Evolutionary conservation across 2,888 invertebrate genomes (phyloP), one percentile per base, ranked within the genome.

Genomic region (Gymnosoma rotundatum): DNA sequence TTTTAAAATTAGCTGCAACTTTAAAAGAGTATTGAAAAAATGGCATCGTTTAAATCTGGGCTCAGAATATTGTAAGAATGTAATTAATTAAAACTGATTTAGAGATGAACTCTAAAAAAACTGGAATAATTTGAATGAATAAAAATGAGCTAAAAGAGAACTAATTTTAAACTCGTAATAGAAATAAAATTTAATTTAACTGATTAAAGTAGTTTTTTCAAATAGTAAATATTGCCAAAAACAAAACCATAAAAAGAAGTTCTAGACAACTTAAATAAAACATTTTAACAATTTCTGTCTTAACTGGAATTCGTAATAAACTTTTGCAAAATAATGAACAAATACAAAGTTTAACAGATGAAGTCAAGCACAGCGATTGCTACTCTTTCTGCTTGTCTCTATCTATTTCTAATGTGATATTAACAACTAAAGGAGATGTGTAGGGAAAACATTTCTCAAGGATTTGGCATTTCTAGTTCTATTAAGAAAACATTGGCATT

Each of bases 291-390:
- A 20, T 64, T 72, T 66, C 52, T 66, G 38, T 72, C 45, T 42
- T 21, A 38, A 56, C 36, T n/a, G 20, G 9, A 80, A 45, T 16
- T 67, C 10, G 21, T 52, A 58, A 20, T 52, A 32, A 75, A 73
- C 25, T 61, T 75, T 45, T 58, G 61, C 38, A 52, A 56, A 76
- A 78, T 63, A 60, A 42, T 60, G 60, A 32, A 42, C 50, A 67
- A 20, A 42, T 9, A 14, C 72, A 75, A 56, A 67, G 54, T 72
- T 76, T 50, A 16, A 58, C 60, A 76, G 32, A 76, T 50, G 72
- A 50, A 74, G 21, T 73, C 69, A 58, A 78, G 83, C 69, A 64
- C 56, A 69, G 56, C 63, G 36, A 42, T 67, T 76, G 75, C 25
- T 56, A 76, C 48, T 74, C 38, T 56, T 67, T 76, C 66, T 45